Base-by-base conservation (phyloP, 2,797 vertebrate species). In the Buphagus erythrorhynchus region DNA sequence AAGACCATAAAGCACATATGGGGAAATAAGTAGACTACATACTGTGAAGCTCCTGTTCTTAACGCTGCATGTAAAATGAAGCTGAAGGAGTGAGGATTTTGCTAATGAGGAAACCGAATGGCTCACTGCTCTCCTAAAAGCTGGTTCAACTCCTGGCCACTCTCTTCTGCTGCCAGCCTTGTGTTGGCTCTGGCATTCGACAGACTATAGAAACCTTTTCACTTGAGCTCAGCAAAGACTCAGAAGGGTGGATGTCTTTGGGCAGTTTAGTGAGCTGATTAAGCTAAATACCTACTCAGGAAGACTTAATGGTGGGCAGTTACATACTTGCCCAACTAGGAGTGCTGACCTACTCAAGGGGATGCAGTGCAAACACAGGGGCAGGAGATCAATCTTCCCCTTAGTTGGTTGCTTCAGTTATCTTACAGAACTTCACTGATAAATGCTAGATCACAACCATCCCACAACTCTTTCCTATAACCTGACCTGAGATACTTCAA, bases 91-190 rank as follows among this genome's bases (percentile, higher is more conserved):
- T 10, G 46, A 80, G 42, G 35, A 1, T 80, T 91, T 81, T 76
- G 52, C 76, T 90, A 93, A 77, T 49, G 65, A 88, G 73, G 88
- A 79, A 65, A 63, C 57, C 1, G 0, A 83, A 86, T 35, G 42
- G 55, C 79, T 94, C 76, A 42, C 65, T 80, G 90, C 65, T 93
- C 87, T 75, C 85, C 71, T 90, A 69, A 87, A 91, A 94, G 82
- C 72, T 83, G 79, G 68, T 80, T 52, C 16, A 21, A 24, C 52
- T 93, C 79, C 86, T 61, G 76, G 80, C 46, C 69, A 40, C 0
- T 0, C 28, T 93, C 46, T 45, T 51, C 76, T 62, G 31, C 76
- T 88, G 86, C 80, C 79, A 91, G 9, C 48, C 51, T 51, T 38
- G 43, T 33, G 19, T 1, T 85, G 59, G 71, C 78, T 95, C 75